Conservation (phyloP, 2,797 vertebrate genomes). For the Tragopan temminckii region DNA sequence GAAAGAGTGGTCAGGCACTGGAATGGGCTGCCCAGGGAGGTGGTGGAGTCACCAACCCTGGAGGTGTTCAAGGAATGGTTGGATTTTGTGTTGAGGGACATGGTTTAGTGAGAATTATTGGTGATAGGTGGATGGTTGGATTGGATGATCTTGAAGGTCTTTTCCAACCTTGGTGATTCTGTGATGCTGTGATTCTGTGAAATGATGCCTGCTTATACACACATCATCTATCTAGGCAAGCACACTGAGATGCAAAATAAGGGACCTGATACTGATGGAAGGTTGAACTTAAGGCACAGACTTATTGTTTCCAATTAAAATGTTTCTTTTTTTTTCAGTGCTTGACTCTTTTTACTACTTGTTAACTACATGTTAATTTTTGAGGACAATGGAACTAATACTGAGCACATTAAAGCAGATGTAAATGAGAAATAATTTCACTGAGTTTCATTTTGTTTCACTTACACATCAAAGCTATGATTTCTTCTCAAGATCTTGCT, state of each 20-base stretch:
- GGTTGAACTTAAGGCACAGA: neutral
- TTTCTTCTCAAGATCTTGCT: constrained; percentile 24
- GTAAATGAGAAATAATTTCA: constrained; percentile 16
- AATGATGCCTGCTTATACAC: neutral
- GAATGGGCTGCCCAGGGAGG: no score
- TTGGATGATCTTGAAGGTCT: no score
- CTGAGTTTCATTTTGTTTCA: neutral
- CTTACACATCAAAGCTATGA: constrained; percentile 2
- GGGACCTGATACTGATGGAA: neutral
- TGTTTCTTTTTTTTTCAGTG: neutral
- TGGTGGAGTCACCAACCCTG: no score
- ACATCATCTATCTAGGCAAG: neutral
- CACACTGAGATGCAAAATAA: neutral
- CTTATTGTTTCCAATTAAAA: neutral
- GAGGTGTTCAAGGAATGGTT: no score
- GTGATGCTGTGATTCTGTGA: neutral
- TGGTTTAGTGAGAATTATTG: no score
- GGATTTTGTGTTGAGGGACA: no score
- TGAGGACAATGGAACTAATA: neutral
- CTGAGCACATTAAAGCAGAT: neutral
- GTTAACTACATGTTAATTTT: neutral
- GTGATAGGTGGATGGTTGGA: no score
- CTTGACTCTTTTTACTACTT: neutral
- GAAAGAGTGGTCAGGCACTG: no score
- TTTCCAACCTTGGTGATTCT: no score